Conservation (phyloP, 2,113 vertebrate genomes). For the Erinaceus europaeus region DNA sequence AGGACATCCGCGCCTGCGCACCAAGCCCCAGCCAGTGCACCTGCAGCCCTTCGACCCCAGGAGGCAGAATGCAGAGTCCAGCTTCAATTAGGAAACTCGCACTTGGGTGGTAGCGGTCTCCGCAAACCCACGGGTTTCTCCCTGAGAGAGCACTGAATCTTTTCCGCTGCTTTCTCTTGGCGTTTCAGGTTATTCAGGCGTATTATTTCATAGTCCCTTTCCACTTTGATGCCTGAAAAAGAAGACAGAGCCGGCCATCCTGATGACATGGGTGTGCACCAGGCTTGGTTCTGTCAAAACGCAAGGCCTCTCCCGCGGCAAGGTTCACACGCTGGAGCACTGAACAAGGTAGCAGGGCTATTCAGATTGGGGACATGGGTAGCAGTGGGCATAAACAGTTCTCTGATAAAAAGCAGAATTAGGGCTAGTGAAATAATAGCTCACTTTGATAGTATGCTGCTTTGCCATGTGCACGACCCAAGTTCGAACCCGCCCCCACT, state of each 20-base stretch:
- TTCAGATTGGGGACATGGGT: not conserved
- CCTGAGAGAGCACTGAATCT: conserved; percentile 22
- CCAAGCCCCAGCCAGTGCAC: not conserved
- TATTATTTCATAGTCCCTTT: conserved; percentile 62
- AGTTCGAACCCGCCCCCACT: too few relatives aligned
- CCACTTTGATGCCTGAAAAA: conserved; percentile 50
- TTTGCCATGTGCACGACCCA: too few relatives aligned
- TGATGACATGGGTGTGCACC: not conserved
- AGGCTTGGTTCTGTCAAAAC: not conserved
- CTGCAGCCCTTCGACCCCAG: not conserved
- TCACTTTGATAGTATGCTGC: too few relatives aligned
- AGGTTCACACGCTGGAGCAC: not conserved
- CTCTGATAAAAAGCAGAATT: conserved; percentile 4
- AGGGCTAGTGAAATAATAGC: too few relatives aligned
- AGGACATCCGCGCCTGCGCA: not conserved
- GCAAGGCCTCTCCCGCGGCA: not conserved
- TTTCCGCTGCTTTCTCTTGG: not conserved
- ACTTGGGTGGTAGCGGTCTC: conserved; percentile 46
- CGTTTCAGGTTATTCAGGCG: conserved; percentile 30
- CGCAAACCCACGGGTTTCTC: conserved; percentile 27
- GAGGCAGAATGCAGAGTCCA: not conserved
- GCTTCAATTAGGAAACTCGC: not conserved
- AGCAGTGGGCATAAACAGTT: not conserved
- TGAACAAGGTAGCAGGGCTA: not conserved
- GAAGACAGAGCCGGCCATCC: conserved; percentile 26